phyloP scores from a whole-genome alignment of 2,888 invertebrate species.

The Andrena camellia region DNA sequence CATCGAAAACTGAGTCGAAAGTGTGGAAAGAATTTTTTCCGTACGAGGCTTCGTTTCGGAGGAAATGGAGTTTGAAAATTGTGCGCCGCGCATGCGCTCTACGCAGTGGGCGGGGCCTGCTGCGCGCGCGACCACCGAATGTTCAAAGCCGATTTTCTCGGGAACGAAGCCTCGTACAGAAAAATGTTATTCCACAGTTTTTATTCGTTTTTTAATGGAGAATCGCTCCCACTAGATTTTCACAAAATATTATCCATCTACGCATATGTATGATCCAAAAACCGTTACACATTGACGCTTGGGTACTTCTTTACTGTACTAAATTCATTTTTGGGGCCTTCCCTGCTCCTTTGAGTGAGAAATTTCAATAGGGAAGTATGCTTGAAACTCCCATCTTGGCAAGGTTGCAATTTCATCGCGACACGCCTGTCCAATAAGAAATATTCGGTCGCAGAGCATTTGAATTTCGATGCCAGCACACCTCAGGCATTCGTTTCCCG shows the following conservation, averaged over 20 bases:
- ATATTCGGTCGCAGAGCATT: constrained; percentile 10
- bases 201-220: background rate
- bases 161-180: background rate
- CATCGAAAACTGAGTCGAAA: background rate
- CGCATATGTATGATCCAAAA: too few relatives aligned
- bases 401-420: constrained; percentile 1
- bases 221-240: background rate
- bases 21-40: background rate
- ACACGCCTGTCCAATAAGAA: constrained; percentile 2
- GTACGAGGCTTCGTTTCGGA: background rate
- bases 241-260: background rate
- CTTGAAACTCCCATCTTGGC: background rate
- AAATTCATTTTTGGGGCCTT: background rate
- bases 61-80: background rate
- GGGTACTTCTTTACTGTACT: too few relatives aligned
- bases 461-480: constrained; percentile 18
- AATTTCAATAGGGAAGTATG: background rate
- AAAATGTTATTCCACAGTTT: background rate
- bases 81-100: background rate
- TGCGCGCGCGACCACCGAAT: background rate
- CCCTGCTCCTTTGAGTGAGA: background rate
- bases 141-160: background rate
- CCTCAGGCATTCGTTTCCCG: constrained; percentile 5
- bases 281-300: too few relatives aligned
- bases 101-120: background rate